A percentile compares a stretch with the other conserved stretches of the same genome.
phyloP scores from a whole-genome alignment of 2,797 vertebrate genomes.

The Neomorphus geoffroyi region DNA sequence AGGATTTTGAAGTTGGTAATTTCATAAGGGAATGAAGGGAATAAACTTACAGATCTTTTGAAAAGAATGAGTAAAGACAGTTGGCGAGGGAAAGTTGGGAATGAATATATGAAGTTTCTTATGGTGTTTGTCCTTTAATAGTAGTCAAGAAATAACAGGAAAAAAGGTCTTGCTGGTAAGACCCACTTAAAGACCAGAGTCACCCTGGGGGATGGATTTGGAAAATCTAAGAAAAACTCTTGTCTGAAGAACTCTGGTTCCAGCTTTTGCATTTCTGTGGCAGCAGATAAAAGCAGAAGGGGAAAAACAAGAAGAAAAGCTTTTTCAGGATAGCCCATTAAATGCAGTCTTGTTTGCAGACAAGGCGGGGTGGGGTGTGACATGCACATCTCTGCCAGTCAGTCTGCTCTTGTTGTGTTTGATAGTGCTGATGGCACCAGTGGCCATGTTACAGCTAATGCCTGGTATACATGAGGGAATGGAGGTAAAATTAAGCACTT shows the following conservation, averaged over 20 bases:
- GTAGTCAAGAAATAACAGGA: neutral
- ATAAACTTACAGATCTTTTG: neutral
- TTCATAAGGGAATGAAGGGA: neutral
- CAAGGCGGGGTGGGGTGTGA: neutral
- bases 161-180: neutral
- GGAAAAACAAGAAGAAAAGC: neutral
- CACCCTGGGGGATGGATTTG: neutral
- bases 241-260: neutral
- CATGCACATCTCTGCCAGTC: neutral
- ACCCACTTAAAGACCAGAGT: neutral
- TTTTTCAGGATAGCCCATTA: neutral
- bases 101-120: neutral
- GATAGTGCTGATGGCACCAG: neutral
- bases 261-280: accelerated
- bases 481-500: neutral
- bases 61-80: neutral
- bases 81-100: neutral
- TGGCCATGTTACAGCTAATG: neutral
- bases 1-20: constrained; percentile 6
- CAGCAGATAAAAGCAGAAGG: neutral
- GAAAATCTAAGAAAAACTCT: neutral
- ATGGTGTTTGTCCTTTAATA: neutral
- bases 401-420: neutral
- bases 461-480: neutral
- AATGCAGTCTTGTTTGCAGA: neutral